Conservation (phyloP, 2,888 invertebrate species). For the Eupithecia centaureata region DNA sequence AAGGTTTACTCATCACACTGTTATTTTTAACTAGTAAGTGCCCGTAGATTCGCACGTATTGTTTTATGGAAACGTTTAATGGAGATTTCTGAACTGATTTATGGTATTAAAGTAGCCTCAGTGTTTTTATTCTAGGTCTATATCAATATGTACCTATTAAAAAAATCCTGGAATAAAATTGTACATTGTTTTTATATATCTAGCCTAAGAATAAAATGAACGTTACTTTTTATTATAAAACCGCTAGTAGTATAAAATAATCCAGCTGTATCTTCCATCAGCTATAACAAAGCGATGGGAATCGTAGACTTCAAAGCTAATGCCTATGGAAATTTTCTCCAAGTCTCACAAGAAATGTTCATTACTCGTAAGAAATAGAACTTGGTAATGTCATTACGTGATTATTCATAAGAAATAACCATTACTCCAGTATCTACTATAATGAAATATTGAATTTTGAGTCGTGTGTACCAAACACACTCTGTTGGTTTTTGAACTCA, state of each 20-base stretch:
- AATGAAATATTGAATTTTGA: neutral
- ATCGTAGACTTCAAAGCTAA: conserved; percentile 29
- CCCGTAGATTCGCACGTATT: neutral
- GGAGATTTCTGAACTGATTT: too few species aligned
- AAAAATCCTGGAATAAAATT: too few species aligned
- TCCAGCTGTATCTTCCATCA: conserved; percentile 13
- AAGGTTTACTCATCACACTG: neutral
- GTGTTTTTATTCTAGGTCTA: too few species aligned
- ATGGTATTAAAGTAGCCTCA: too few species aligned
- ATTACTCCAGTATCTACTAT: neutral
- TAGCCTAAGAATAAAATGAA: too few species aligned
- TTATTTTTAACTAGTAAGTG: neutral
- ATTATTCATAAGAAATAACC: conserved; percentile 11
- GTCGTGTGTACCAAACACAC: neutral
- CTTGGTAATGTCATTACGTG: conserved; percentile 28
- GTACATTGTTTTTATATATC: too few species aligned
- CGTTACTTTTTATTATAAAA: too few species aligned
- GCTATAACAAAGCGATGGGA: conserved; percentile 38
- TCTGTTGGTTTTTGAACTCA: neutral
- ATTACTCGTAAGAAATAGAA: conserved; percentile 32
- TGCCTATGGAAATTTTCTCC: conserved; percentile 27
- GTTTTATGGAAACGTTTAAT: too few species aligned
- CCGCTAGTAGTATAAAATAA: neutral
- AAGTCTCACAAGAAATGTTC: conserved; percentile 28
- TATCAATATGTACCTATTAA: too few species aligned